Evolutionary conservation across 2,888 invertebrate species (phyloP), one percentile per base, ranked within the genome.

Genomic region (Perizoma affinitatum): DNA sequence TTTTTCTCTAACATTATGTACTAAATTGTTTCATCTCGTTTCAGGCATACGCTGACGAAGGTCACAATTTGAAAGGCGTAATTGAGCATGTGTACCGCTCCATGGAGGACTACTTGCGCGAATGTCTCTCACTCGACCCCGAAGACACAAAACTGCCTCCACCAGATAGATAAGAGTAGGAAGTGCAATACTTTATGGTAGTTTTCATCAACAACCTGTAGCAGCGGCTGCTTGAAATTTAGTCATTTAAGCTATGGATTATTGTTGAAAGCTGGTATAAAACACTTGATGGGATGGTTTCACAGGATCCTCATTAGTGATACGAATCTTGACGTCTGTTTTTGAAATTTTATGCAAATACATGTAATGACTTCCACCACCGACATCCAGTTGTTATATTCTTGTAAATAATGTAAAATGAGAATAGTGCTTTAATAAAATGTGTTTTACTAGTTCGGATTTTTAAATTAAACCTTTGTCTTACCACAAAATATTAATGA

Each of bases 11-110:
- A 22, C 22, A 22, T 22, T 22, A 22, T 22, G 22, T 2, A 38
- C 7, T 6, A 38, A 38, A 38, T 38, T 6, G 38, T 38, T 11
- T 34, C 5, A 22, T 36, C 9, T 45, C 4, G 38, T 92, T 93
- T 22, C 93, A 98, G 98, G 96, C 97, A 71, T 98, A 98, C 85
- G 97, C 98, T 53, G 97, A 98, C 85, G 97, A 98, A 90, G 97
- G 97, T 65, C 98, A 98, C 88, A 95, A 96, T 73, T 91, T 98
- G 66, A 92, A 93, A 72, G 97, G 97, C 60, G 97, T 97, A 67
- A 94, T 97, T 78, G 97, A 97, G 84, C 98, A 98, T 92, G 96
- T 97, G 72, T 98, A 98, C 90, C 95, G 96, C 79, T 97, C 97
- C 74, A 97, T 98, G 97, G 98, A 98, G 92, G 96, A 97, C 91